Base-by-base conservation (phyloP, 2,888 invertebrate species). In the Shargacucullia verbasci region DNA sequence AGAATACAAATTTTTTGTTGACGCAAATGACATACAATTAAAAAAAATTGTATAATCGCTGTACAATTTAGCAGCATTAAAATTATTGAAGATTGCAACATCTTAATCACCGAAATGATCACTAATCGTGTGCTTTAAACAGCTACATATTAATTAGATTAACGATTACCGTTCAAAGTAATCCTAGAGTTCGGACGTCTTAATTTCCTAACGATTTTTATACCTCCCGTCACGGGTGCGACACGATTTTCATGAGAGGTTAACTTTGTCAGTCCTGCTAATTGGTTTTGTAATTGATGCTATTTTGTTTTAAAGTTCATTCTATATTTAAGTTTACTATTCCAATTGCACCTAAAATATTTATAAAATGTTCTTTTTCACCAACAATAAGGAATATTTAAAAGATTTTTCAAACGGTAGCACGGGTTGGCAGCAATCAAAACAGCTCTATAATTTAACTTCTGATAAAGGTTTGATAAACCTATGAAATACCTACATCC, bases 141-240 rank as follows among this genome's bases (percentile, higher is more conserved):
- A 34, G 59, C 53, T 31, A 59, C 68, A 47, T 67, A 71, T 71
- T 67, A 66, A 67, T 67, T 66, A 67, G 39, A 67, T 64, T 13
- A 59, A 13, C 59, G 45, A 65, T 59, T 71, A 71, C 45, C 31
- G 59, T 47, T 39, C 53, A 48, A 58, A 43, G 33, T 66, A 66
- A 71, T 66, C 59, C 39, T 13, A 14, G 12, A 40, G 37, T 31
- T 34, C 8, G 59, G 27, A 67, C 34, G 49, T 66, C 72, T 67
- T 39, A 54, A 67, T 67, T 71, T 54, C 49, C 46, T 44, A 10
- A 10, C 8, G 43, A 2, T 5, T 10, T 53, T 58, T 49, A 46
- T 7, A 13, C 7, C 1, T 39, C 13, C n/a, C 66, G 66, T 29
- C 12, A 53, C 41, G 53, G 31, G 6, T 39, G 27, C 72, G 67